Evolutionary conservation across 2,888 invertebrate genomes (phyloP), one percentile per base, ranked within the genome.

Genomic region (Crocallis elinguaria): DNA sequence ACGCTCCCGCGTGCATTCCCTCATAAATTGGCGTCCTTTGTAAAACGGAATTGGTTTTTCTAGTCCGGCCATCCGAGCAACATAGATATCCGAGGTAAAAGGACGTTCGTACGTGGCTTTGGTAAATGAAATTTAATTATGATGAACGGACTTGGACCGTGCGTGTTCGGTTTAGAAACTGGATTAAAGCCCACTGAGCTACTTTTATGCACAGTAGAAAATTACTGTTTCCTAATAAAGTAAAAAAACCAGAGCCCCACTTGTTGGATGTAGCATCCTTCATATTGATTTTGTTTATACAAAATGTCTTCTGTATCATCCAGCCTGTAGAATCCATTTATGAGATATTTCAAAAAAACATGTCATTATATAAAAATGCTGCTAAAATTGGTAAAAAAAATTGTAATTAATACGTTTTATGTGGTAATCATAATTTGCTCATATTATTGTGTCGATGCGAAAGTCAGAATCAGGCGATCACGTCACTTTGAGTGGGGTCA

Each of bases 1-100:
- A 14, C 56, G 73, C 74, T 64, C 68, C 72, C 64, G 67, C 73
- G 69, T 74, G 75, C 73, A 71, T 66, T 68, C 71, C 68, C 71
- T 75, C 82, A 82, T 82, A 82, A 84, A 85, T 85, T 84, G 84
- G 72, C 72, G 60, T 72, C 79, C 75, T 82, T 86, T 86, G 84
- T 86, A 70, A 58, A 67, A 49, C 70, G 79, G 72, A 82, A 85
- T 86, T 85, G 84, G 79, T 84, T 86, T 83, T 84, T 80, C 77
- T 79, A 77, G 72, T 74, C 32, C 49, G 29, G 74, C 76, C 71
- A 45, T 30, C 41, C 74, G 70, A 70, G 71, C 41, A 71, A 69
- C 65, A 66, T 62, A 62, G 46, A 62, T 62, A 65, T 59, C 60
- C 52, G 54, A 61, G 55, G 59, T 69, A 67, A 71, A 62, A 66